These are phyloP conservation scores for Hypena proboscidalis DNA, from an alignment of 2,888 invertebrate genomes.

Conservation along the genomic window DNA sequence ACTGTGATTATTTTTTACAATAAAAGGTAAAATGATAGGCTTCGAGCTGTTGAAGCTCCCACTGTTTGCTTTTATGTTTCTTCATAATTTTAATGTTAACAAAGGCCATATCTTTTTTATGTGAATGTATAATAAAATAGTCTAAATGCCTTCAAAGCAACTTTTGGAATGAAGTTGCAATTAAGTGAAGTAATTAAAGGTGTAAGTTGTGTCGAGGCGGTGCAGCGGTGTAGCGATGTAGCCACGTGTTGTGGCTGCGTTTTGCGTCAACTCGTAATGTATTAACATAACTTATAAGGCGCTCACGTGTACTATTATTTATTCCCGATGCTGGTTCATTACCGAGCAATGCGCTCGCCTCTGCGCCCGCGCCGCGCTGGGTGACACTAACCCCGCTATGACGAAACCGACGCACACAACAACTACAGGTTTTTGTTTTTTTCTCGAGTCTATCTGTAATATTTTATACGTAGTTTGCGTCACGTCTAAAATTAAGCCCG, in stretches of 20 bases:
- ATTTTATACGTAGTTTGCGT: constrained; percentile 52
- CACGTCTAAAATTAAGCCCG: constrained; percentile 52
- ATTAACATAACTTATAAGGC: constrained; percentile 38
- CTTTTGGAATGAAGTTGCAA: constrained; percentile 16
- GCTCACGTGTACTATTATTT: constrained; percentile 46
- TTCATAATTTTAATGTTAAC: constrained; percentile 15
- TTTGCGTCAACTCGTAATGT: constrained; percentile 31
- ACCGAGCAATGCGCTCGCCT: constrained; percentile 39
- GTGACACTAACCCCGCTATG: constrained; percentile 51
- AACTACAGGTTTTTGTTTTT: constrained; percentile 58
- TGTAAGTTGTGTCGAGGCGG: constrained; percentile 8
- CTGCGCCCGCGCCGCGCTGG: constrained; percentile 27
- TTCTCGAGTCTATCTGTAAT: constrained; percentile 35
- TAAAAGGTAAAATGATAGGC: constrained; percentile 26
- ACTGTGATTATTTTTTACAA: constrained; percentile 24
- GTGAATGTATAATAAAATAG: constrained; percentile 6
- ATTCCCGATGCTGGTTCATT: constrained; percentile 49
- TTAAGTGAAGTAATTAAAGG: constrained; percentile 18
- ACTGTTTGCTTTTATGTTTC: constrained; percentile 28
- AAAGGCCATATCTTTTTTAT: constrained; percentile 11
- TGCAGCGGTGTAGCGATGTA: constrained; percentile 1
- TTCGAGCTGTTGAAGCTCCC: constrained; percentile 27
- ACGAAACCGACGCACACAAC: constrained; percentile 47
- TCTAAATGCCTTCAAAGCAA: constrained; percentile 2
- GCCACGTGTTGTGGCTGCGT: constrained; percentile 32